phyloP scores from a whole-genome alignment of 1,140 invertebrate species.

The Heliothis subflexa region DNA sequence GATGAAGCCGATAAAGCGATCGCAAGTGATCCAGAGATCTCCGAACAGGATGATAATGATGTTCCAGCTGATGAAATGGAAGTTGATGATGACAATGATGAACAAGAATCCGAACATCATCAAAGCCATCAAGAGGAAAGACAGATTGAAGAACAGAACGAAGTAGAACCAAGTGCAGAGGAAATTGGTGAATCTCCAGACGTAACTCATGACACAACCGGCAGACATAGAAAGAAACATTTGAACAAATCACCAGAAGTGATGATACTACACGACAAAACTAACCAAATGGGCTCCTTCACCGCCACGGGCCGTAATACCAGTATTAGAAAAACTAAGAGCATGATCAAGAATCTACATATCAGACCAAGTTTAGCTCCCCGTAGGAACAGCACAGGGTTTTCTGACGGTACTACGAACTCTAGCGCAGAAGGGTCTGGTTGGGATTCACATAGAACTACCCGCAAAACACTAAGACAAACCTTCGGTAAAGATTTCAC shows the following conservation, averaged over 20 bases:
- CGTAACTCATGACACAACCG: constrained; percentile 58
- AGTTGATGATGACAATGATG: constrained; percentile 37
- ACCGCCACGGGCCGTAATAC: constrained; percentile 60
- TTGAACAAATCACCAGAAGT: constrained; percentile 67
- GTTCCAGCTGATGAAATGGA: constrained; percentile 37
- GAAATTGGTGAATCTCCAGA: constrained; percentile 47
- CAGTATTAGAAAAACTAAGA: constrained; percentile 67
- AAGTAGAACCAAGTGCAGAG: constrained; percentile 47
- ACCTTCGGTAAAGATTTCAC: constrained; percentile 79
- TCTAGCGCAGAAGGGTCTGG: constrained; percentile 73
- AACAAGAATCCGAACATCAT: constrained; percentile 19
- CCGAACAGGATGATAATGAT: constrained; percentile 35
- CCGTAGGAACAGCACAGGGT: constrained; percentile 59
- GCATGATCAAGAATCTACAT: constrained; percentile 61
- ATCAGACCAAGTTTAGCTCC: constrained; percentile 65
- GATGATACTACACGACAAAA: constrained; percentile 58
- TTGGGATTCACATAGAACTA: constrained; percentile 80
- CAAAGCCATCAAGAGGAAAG: constrained; percentile 39
- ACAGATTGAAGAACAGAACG: constrained; percentile 26
- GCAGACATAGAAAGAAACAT: constrained; percentile 54
- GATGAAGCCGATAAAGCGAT: constrained; percentile 45
- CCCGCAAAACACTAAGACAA: constrained; percentile 74
- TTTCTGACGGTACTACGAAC: constrained; percentile 65
- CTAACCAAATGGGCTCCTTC: constrained; percentile 60
- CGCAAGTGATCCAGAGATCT: constrained; percentile 33